Conservation (phyloP, 64 coral and sea anemone species). For the Porites australiensis region DNA sequence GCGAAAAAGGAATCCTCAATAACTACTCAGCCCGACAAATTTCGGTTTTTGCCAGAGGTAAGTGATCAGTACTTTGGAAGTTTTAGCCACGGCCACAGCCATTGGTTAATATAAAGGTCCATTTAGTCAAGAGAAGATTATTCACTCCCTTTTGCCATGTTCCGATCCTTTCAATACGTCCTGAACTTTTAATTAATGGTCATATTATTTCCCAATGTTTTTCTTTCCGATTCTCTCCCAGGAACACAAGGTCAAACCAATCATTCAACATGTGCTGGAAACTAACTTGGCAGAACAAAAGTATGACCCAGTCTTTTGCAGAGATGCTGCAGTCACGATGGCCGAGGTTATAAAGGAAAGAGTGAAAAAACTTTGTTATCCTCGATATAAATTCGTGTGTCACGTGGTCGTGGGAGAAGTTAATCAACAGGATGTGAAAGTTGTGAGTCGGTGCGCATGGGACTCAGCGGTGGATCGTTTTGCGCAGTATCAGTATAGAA, state of each 20-base stretch:
- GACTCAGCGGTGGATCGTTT: slow-evolving; percentile 76
- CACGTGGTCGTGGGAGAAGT: slow-evolving; percentile 81
- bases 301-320: slow-evolving; percentile 69
- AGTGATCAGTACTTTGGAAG: no score
- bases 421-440: slow-evolving; percentile 75
- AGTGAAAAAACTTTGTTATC: slow-evolving; percentile 87
- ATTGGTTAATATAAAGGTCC: no score
- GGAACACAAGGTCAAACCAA: slow-evolving; percentile 43
- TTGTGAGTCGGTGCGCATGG: slow-evolving; percentile 78
- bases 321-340: slow-evolving; percentile 28
- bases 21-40: no score
- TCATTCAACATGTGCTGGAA: slow-evolving; percentile 18
- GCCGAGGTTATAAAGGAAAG: slow-evolving; percentile 76
- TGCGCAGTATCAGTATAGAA: slow-evolving; percentile 74
- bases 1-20: no score
- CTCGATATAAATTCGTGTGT: slow-evolving; percentile 91
- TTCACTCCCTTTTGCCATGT: no score
- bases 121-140: no score
- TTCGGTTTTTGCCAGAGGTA: no score
- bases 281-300: slow-evolving; percentile 20
- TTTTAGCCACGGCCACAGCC: no score
- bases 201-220: no score
- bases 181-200: no score
- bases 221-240: not conserved
- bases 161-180: no score